Evolutionary conservation across 2,888 invertebrate species (phyloP).

Genomic region (Calameuta pallipes): DNA sequence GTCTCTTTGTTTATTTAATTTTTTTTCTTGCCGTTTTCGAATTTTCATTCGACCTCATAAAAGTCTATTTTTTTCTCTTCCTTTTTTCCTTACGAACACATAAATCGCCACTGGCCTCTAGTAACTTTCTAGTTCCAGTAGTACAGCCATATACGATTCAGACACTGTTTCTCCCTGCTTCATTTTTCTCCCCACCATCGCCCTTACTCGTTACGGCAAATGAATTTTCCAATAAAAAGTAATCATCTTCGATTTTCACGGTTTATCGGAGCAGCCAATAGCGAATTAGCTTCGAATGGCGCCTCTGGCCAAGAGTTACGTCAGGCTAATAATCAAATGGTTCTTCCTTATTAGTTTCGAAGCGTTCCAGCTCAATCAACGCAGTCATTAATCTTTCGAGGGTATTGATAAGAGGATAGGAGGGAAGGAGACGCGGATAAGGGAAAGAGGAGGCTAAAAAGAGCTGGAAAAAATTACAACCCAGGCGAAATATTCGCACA

Average conservation of each 20-base stretch:
- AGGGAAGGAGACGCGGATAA: too few species aligned
- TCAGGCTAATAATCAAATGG: not conserved
- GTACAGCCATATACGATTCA: not conserved
- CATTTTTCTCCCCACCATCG: not conserved
- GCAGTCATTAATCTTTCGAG: not conserved
- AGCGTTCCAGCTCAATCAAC: not conserved
- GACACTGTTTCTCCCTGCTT: not conserved
- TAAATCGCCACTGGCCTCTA: not conserved
- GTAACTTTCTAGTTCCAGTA: not conserved
- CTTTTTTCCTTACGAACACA: too few species aligned
- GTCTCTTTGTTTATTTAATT: not conserved
- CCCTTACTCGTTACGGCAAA: not conserved
- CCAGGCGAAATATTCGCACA: not conserved
- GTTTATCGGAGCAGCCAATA: not conserved
- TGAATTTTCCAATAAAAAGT: not conserved
- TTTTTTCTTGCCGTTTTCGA: not conserved
- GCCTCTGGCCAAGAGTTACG: not conserved
- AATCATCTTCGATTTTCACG: not conserved
- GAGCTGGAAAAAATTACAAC: not conserved
- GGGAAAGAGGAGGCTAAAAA: not conserved
- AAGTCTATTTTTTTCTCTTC: not conserved
- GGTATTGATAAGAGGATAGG: not conserved
- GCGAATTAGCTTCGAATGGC: not conserved
- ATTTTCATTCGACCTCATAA: not conserved
- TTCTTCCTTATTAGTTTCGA: not conserved